Evolutionary conservation across 2,113 vertebrate species (phyloP), one percentile per base, ranked within the genome.

Genomic region (Erythrocercus mccallii): DNA sequence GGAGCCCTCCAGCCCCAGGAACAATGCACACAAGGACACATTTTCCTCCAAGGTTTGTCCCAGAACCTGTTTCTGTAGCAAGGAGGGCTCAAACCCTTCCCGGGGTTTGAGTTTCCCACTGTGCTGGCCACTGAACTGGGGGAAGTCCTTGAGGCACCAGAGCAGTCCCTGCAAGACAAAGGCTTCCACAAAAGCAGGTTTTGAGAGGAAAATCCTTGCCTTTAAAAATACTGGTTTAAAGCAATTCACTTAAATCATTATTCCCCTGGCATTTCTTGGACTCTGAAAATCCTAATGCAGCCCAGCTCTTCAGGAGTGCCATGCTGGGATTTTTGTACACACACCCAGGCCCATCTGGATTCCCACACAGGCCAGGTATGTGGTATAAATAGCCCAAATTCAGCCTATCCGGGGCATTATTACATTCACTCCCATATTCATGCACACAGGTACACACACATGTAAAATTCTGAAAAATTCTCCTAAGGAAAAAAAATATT

Each of bases 331-430:
- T 88, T 92, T 19, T 65, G 20, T 21, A 19, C 23, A 8, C 23
- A 35, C 40, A 54, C 33, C 38, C 21, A 62, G 35, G 42, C 48
- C 38, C 83, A 78, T 74, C 77, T 72, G 79, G 79, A 72, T 72
- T 82, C 79, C 71, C n/a, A 27, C 15, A 30, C 30, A 27, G 35
- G 23, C 15, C 33, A 45, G 38, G 37, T 30, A 33, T 21, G 44
- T 2, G 6, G 40, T 58, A 28, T 42, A 48, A 90, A 58, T 25
- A 83, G 19, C 47, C 42, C 68, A 74, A 64, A 83, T 73, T 65
- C 88, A 73, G 47, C 27, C 72, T 83, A 2, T 18, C 16, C 0
- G 0, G 21, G 42, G 4, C 21, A 27, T 66, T 62, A 31, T 30
- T 83, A 84, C 23, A n/a, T 50, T 24, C n/a, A 30, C 31, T 83